Conservation (phyloP, 2,113 vertebrate genomes). For the Oncorhynchus clarkii region DNA sequence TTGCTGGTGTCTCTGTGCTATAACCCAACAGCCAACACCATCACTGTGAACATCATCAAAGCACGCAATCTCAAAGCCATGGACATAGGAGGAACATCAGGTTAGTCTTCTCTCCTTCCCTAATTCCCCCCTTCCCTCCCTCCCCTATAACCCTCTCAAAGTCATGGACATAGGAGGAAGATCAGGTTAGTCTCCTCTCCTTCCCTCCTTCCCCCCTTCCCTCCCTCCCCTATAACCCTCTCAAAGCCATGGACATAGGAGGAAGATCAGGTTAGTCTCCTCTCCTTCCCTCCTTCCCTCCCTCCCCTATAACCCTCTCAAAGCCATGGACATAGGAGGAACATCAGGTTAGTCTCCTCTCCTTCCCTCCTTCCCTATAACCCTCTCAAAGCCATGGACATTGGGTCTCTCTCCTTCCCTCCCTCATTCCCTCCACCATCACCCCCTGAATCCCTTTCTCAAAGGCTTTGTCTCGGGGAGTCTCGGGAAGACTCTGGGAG, state of each 20-base stretch:
- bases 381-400: too few species aligned
- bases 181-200: too few species aligned
- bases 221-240: too few species aligned
- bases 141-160: background rate
- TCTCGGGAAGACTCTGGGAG: too few species aligned
- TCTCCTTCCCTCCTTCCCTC: background rate
- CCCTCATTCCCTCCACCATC: background rate
- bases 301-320: too few species aligned
- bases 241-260: background rate
- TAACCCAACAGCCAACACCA: constrained; percentile 96
- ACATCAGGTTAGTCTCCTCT: too few species aligned
- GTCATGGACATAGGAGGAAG: too few species aligned
- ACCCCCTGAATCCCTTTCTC: background rate
- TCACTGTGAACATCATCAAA: constrained; percentile 99
- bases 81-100: constrained; percentile 99
- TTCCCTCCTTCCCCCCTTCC: too few species aligned
- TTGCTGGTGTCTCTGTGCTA: constrained; percentile 96
- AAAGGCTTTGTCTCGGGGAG: too few species aligned
- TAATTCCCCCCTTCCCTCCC: background rate
- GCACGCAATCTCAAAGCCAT: constrained; percentile 99
- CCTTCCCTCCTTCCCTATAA: background rate
- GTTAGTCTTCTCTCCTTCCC: constrained; percentile 66
- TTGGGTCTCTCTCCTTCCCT: too few species aligned
- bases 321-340: too few species aligned
- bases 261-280: too few species aligned